Conservation (phyloP, 2,113 vertebrate species). For the Aramus guarauna region DNA sequence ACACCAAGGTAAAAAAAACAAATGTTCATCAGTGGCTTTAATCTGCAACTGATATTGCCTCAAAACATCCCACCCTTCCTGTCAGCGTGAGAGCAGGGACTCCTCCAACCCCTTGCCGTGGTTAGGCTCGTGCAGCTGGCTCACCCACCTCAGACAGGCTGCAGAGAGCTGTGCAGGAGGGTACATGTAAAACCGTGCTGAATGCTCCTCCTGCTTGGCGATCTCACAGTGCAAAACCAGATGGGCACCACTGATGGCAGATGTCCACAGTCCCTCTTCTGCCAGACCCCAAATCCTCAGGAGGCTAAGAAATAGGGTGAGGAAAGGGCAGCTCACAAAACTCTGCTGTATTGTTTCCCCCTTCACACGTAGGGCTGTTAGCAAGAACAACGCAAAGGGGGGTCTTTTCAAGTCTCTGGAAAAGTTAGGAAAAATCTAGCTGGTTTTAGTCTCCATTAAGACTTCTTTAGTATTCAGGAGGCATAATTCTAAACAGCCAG, state of each 20-base stretch:
- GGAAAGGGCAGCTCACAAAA: neutral
- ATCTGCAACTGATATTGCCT: neutral
- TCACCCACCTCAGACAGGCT: neutral
- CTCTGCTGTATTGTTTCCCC: neutral
- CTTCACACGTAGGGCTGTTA: neutral
- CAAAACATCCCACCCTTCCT: neutral
- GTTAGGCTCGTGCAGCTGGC: fast-evolving
- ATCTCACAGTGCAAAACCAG: neutral
- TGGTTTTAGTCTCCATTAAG: neutral
- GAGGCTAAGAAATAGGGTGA: neutral
- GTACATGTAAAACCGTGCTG: neutral
- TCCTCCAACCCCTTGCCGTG: fast-evolving
- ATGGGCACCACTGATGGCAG: neutral
- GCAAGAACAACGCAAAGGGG: neutral
- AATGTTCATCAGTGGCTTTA: neutral
- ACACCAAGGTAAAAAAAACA: neutral
- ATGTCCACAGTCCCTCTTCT: neutral
- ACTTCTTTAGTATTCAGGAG: neutral
- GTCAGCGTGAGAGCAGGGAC: neutral
- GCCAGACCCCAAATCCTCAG: neutral
- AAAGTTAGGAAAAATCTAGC: neutral
- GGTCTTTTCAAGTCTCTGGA: neutral
- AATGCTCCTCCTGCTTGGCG: neutral
- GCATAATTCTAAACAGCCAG: neutral
- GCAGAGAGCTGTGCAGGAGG: neutral